These are phyloP conservation scores for Drosophila algonquin DNA, from an alignment of 2,888 invertebrate species.

Conservation along the genomic window DNA sequence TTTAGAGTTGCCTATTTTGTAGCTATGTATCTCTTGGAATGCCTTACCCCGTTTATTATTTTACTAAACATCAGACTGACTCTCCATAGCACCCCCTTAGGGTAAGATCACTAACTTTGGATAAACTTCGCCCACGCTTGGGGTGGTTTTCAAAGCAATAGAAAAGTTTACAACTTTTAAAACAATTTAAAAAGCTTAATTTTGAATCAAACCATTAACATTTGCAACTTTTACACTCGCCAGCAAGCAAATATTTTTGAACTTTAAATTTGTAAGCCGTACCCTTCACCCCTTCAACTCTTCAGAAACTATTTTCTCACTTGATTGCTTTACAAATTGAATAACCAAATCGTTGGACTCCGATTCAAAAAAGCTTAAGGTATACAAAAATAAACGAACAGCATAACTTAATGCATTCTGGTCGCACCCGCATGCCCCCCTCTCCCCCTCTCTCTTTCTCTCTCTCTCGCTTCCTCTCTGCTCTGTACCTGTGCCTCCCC, in stretches of 20 bases:
- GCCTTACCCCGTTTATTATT: neutral
- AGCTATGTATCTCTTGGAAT: neutral
- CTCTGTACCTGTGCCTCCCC: neutral
- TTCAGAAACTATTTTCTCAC: neutral
- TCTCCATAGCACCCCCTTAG: neutral
- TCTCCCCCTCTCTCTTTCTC: constrained; percentile 7
- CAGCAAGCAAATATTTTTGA: neutral
- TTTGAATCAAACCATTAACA: neutral
- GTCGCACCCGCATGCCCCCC: neutral
- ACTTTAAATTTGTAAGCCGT: neutral
- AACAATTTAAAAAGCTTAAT: neutral
- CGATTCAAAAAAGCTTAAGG: constrained; percentile 2
- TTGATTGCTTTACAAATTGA: constrained; percentile 10
- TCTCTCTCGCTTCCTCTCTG: constrained; percentile 4
- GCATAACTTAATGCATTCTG: neutral
- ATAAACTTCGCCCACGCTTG: neutral
- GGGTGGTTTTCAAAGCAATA: neutral
- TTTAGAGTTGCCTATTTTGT: neutral
- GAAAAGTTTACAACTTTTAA: neutral
- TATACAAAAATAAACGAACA: constrained; percentile 2
- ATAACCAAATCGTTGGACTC: constrained; percentile 15
- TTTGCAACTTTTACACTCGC: neutral
- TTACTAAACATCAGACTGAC: too few relatives aligned
- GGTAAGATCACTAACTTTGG: neutral
- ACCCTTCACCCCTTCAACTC: neutral